Evolutionary conservation across 2,888 invertebrate species (phyloP).

Genomic region (Portevinia maculata): DNA sequence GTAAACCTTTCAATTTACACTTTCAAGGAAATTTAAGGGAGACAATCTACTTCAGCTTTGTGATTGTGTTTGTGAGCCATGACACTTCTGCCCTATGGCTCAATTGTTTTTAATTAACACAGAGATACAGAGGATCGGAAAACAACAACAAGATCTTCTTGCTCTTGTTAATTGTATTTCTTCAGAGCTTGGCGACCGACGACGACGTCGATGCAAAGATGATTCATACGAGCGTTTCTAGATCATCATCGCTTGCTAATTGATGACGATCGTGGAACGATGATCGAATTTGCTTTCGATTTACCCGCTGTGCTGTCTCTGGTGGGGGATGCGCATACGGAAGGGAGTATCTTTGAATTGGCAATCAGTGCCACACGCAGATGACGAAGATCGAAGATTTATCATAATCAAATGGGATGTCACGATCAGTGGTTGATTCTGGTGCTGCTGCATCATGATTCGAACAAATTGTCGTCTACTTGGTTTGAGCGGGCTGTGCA

Average conservation of each 20-base stretch:
- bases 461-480: slow-evolving; percentile 44
- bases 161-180: slow-evolving; percentile 66
- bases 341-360: slow-evolving; percentile 55
- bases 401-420: slow-evolving; percentile 73
- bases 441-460: slow-evolving; percentile 43
- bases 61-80: slow-evolving; percentile 68
- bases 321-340: slow-evolving; percentile 2
- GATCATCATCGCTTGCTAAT: slow-evolving; percentile 72
- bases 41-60: not conserved
- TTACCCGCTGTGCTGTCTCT: slow-evolving; percentile 1
- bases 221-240: slow-evolving; percentile 70
- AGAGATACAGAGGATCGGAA: slow-evolving; percentile 65
- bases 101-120: slow-evolving; percentile 82
- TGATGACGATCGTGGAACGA: slow-evolving; percentile 63
- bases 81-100: slow-evolving; percentile 78
- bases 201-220: slow-evolving; percentile 16
- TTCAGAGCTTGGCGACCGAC: not conserved
- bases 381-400: slow-evolving; percentile 72
- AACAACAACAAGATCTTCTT: slow-evolving; percentile 36
- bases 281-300: slow-evolving; percentile 72
- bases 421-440: slow-evolving; percentile 40
- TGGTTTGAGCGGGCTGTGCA: slow-evolving; percentile 8
- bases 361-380: slow-evolving; percentile 69
- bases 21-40: slow-evolving; percentile 29
- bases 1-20: slow-evolving; percentile 70